Conservation (phyloP, 1,140 invertebrate genomes). For the Latrodectus geometricus region DNA sequence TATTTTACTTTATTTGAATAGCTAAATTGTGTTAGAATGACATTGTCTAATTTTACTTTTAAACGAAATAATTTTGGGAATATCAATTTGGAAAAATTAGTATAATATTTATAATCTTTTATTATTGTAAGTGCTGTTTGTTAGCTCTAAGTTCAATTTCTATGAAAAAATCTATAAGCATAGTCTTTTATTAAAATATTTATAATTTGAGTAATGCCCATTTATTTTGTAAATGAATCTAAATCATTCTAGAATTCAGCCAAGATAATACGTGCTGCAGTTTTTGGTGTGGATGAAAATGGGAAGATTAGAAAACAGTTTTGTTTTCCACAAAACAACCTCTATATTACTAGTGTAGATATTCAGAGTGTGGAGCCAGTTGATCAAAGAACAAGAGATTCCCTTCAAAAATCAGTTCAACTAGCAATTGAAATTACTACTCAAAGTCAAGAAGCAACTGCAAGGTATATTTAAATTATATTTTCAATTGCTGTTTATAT, state of each 20-base stretch:
- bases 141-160: too few species aligned
- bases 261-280: slow-evolving; percentile 71
- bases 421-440: slow-evolving; percentile 72
- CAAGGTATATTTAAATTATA: slow-evolving; percentile 66
- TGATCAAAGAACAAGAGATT: slow-evolving; percentile 72
- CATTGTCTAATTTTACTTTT: too few species aligned
- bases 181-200: too few species aligned
- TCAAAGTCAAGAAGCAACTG: slow-evolving; percentile 72
- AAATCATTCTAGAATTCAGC: slow-evolving; percentile 70
- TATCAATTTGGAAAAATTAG: too few species aligned
- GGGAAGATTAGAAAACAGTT: slow-evolving; percentile 69
- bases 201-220: too few species aligned
- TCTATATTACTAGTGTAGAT: slow-evolving; percentile 73
- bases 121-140: too few species aligned
- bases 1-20: too few species aligned
- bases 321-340: slow-evolving; percentile 70
- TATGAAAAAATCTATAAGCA: too few species aligned
- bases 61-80: too few species aligned
- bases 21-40: too few species aligned
- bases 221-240: neutral
- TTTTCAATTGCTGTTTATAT: neutral
- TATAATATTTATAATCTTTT: too few species aligned
- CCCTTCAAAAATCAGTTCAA: slow-evolving; percentile 73
- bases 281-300: slow-evolving; percentile 72
- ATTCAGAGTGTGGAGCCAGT: slow-evolving; percentile 74